Evolutionary conservation across 2,888 invertebrate species (phyloP).

Genomic region (Cordilura impudica): DNA sequence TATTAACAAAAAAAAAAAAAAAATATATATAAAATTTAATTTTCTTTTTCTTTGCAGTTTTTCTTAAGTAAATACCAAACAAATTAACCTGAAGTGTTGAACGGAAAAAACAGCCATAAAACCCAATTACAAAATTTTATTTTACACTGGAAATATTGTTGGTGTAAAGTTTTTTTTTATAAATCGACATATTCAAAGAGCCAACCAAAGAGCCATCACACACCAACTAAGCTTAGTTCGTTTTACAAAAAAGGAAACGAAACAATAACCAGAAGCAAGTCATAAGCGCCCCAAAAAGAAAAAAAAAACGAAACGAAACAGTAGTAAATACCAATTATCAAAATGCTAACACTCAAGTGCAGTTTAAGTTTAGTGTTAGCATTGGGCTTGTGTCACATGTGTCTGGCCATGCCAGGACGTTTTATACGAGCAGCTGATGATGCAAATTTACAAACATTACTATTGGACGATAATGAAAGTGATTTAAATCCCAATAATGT

Average conservation of each 20-base stretch:
- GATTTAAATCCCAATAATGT: conserved; percentile 76
- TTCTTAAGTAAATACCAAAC: conserved; percentile 1
- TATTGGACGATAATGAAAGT: conserved; percentile 65
- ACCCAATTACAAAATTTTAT: background rate
- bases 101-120: background rate
- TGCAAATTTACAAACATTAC: conserved; percentile 64
- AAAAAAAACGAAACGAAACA: conserved; percentile 28
- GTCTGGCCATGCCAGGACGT: conserved; percentile 70
- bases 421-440: conserved; percentile 71
- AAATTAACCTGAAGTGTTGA: conserved; percentile 5
- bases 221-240: background rate
- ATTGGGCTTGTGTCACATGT: conserved; percentile 66
- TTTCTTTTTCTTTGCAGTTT: conserved; percentile 48
- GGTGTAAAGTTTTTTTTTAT: conserved; percentile 16
- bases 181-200: conserved; percentile 51
- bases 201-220: conserved; percentile 47
- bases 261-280: conserved; percentile 9
- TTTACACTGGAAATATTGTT: conserved; percentile 13
- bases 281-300: background rate
- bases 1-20: background rate
- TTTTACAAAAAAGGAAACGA: conserved; percentile 1
- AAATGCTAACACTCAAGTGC: conserved; percentile 73
- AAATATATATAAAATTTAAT: background rate
- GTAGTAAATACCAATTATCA: conserved; percentile 41
- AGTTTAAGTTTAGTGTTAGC: conserved; percentile 67